Percentiles rank a stretch among this genome's conserved stretches.
phyloP scores from a whole-genome alignment of 2,888 invertebrate species.

The Criorhina ranunculi region DNA sequence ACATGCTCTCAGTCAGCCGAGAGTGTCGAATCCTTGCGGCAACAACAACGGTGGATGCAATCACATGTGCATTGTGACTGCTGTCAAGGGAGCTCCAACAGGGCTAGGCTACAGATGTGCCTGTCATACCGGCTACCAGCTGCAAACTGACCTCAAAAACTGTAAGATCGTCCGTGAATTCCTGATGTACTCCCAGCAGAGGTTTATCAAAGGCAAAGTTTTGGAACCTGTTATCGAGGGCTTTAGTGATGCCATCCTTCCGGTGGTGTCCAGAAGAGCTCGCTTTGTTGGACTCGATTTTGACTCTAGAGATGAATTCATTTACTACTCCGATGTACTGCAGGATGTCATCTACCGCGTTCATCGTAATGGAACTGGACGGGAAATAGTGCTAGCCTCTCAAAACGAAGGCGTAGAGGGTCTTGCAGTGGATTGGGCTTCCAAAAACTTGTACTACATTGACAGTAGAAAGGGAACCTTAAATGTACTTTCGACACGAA shows the following conservation, averaged over 20 bases:
- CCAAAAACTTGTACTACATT: constrained; percentile 97
- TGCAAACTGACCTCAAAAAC: constrained; percentile 90
- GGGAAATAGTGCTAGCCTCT: constrained; percentile 96
- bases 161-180: constrained; percentile 94
- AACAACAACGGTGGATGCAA: constrained; percentile 95
- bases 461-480: constrained; percentile 97
- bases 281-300: constrained; percentile 98
- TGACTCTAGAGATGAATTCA: constrained; percentile 94
- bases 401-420: constrained; percentile 99
- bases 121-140: constrained; percentile 93
- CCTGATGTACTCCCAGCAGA: constrained; percentile 97
- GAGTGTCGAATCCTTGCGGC: constrained; percentile 93
- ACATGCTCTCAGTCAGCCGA: constrained; percentile 91
- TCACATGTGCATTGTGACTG: constrained; percentile 97
- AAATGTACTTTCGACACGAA: constrained; percentile 95
- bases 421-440: constrained; percentile 97
- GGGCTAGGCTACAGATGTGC: constrained; percentile 95
- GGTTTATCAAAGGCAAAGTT: constrained; percentile 97
- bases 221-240: constrained; percentile 94
- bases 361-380: constrained; percentile 91
- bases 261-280: constrained; percentile 95
- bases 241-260: constrained; percentile 97
- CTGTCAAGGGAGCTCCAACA: constrained; percentile 87
- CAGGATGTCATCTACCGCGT: constrained; percentile 96
- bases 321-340: constrained; percentile 98